Evolutionary conservation across 2,888 invertebrate species (phyloP).

Genomic region (Limulus polyphemus): DNA sequence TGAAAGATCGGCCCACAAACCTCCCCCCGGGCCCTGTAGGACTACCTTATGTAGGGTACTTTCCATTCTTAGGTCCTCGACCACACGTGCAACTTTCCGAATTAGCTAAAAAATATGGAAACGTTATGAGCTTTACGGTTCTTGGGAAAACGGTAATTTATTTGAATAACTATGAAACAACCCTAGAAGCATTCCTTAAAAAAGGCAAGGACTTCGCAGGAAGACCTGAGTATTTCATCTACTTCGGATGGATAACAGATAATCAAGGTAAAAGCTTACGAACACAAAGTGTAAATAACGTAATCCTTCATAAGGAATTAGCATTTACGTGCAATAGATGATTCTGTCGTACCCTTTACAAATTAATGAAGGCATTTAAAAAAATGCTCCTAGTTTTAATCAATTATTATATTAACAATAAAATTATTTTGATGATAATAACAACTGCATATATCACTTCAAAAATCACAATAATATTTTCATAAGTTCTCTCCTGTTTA

Average conservation of each 20-base stretch:
- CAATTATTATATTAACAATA: no score
- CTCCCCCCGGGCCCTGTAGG: background rate
- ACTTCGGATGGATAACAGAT: background rate
- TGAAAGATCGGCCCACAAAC: no score
- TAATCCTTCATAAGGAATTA: no score
- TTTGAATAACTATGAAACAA: slow-evolving; percentile 1
- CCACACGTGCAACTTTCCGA: background rate
- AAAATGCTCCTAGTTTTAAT: no score
- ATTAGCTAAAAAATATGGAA: slow-evolving; percentile 1
- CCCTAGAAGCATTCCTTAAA: background rate
- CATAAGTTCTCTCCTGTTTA: no score
- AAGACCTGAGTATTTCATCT: background rate
- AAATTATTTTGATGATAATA: no score
- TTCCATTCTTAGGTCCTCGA: background rate
- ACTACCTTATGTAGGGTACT: background rate
- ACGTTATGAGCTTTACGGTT: background rate
- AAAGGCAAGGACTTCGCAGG: background rate
- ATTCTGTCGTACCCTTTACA: no score
- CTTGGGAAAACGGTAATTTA: background rate
- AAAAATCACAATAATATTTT: no score
- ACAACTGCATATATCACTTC: no score
- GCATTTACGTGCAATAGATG: no score
- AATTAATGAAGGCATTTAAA: no score
- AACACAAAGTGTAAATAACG: no score
- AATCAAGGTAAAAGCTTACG: background rate